Percentiles rank a stretch among this genome's conserved stretches.
Conservation (phyloP, 2,113 vertebrate genomes). For the Thermophis baileyi region DNA sequence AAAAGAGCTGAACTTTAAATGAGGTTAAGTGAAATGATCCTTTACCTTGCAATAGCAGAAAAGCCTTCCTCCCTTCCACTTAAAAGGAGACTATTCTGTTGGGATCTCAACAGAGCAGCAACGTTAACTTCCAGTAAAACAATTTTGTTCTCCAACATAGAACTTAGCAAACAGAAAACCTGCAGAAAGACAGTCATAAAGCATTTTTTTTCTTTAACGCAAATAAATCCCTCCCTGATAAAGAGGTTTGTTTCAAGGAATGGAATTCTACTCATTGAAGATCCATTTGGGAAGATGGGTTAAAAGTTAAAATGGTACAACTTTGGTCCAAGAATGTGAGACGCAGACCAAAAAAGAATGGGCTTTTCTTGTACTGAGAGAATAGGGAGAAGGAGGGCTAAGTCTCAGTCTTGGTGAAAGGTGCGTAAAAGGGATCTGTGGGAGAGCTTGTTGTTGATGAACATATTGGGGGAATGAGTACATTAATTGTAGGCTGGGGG, state of each 20-base stretch:
- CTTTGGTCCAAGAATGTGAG: neutral
- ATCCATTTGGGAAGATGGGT: neutral
- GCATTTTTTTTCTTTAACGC: neutral
- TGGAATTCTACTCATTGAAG: neutral
- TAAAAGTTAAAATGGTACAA: neutral
- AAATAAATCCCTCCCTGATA: neutral
- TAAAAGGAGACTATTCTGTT: slow-evolving; percentile 22
- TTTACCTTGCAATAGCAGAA: slow-evolving; percentile 80
- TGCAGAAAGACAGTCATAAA: slow-evolving; percentile 38
- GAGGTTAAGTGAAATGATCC: neutral
- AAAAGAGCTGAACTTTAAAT: neutral
- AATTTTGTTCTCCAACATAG: slow-evolving; percentile 74
- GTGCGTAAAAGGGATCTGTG: neutral
- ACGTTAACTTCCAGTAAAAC: slow-evolving; percentile 70
- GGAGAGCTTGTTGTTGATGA: neutral
- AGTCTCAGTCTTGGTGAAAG: neutral
- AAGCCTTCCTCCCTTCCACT: slow-evolving; percentile 38
- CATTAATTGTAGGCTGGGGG: neutral
- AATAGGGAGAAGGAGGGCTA: neutral
- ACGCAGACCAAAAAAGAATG: neutral
- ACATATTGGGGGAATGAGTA: neutral
- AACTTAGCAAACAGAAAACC: slow-evolving; percentile 76
- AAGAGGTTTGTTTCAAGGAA: neutral
- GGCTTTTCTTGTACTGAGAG: neutral
- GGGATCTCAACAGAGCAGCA: slow-evolving; percentile 33